Evolutionary conservation across 2,888 invertebrate species (phyloP).

Genomic region (Sinhomidia bicolor): DNA sequence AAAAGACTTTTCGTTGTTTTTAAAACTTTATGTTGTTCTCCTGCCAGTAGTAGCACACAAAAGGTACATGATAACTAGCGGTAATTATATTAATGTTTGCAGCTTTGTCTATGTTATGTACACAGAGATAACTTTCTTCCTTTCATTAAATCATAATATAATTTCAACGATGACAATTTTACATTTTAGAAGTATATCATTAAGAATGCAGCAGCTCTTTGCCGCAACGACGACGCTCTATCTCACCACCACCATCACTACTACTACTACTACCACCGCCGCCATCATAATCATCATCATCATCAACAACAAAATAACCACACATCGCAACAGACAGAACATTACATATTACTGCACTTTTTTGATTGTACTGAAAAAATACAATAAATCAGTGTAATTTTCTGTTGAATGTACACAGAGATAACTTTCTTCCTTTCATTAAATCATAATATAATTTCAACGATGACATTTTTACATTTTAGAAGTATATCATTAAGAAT

Average conservation of each 20-base stretch:
- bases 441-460: slow-evolving; percentile 20
- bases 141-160: slow-evolving; percentile 28
- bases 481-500: slow-evolving; percentile 38
- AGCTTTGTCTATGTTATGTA: too few species aligned
- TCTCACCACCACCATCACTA: not conserved
- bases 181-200: slow-evolving; percentile 36
- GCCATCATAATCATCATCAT: not conserved
- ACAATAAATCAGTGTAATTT: slow-evolving; percentile 35
- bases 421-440: slow-evolving; percentile 38
- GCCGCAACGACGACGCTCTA: not conserved
- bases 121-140: slow-evolving; percentile 13
- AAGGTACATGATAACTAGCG: not conserved
- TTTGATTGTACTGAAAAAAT: not conserved
- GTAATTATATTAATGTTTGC: slow-evolving; percentile 6
- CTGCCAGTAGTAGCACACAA: not conserved
- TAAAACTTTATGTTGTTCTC: too few species aligned
- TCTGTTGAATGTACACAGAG: not conserved
- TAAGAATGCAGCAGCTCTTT: slow-evolving; percentile 31
- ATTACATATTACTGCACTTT: not conserved
- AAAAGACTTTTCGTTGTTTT: too few species aligned
- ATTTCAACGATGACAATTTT: slow-evolving; percentile 47
- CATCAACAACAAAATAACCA: not conserved
- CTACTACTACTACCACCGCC: not conserved
- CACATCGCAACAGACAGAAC: not conserved
- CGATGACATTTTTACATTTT: slow-evolving; percentile 53